These are phyloP conservation scores for Cuculus canorus DNA, from an alignment of 2,797 vertebrate genomes.

Conservation along the genomic window DNA sequence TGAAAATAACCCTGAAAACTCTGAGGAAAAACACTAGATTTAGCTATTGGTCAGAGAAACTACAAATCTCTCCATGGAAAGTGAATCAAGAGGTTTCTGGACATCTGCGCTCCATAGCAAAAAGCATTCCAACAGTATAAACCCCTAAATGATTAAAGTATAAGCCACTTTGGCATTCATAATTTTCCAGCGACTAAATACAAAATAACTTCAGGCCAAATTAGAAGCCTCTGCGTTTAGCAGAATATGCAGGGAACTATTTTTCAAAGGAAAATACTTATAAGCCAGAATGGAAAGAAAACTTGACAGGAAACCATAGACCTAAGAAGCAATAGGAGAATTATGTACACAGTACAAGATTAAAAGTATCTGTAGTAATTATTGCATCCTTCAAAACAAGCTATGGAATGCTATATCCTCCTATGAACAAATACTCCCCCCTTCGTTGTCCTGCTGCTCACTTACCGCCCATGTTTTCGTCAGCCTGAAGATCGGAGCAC, in stretches of 20 bases:
- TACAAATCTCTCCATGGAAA: conserved; percentile 5
- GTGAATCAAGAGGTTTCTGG: not conserved
- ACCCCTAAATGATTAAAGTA: conserved; percentile 19
- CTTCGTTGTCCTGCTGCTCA: not conserved
- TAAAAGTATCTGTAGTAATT: not conserved
- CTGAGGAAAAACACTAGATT: not conserved
- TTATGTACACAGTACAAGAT: not conserved
- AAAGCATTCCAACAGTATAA: conserved; percentile 12
- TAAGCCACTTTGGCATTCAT: conserved; percentile 12
- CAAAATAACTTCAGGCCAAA: conserved; percentile 51
- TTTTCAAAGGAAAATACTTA: conserved; percentile 61
- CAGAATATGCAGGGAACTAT: conserved; percentile 32
- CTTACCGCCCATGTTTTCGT: conserved; percentile 99
- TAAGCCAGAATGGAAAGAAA: conserved; percentile 3
- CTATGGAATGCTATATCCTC: not conserved
- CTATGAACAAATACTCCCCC: not conserved
- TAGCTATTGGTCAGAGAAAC: conserved; percentile 5
- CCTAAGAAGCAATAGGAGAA: not conserved
- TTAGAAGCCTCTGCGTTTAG: conserved; percentile 33
- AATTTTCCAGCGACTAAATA: conserved; percentile 56
- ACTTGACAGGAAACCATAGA: not conserved
- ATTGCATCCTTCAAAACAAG: not conserved
- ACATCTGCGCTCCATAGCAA: conserved; percentile 31
- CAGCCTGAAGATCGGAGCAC: conserved; percentile 96
- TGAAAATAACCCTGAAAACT: not conserved